Percentiles rank a stretch among this genome's conserved stretches.
Conservation (phyloP, 2,888 invertebrate genomes). For the Hirtodrosophila alboralis region DNA sequence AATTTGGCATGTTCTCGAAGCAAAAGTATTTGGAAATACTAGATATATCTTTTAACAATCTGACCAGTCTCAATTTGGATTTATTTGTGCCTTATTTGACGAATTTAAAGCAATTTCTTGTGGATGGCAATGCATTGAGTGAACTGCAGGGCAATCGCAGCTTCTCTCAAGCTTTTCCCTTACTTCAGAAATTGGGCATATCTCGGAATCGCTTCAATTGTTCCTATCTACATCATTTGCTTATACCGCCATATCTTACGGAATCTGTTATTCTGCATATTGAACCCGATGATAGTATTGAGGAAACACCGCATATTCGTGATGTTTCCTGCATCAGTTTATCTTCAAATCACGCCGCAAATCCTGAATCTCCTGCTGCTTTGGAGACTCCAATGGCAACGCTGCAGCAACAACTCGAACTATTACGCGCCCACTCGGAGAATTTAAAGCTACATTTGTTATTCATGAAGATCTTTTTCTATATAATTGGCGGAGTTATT, state of each 20-base stretch:
- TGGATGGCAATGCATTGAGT: conserved; percentile 81
- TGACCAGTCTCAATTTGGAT: conserved; percentile 84
- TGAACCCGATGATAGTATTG: conserved; percentile 73
- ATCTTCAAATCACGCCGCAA: conserved; percentile 22
- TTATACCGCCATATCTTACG: conserved; percentile 77
- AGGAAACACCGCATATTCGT: conserved; percentile 81
- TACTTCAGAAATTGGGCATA: conserved; percentile 79
- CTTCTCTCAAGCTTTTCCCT: conserved; percentile 79
- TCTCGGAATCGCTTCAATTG: conserved; percentile 83
- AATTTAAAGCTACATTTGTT: conserved; percentile 76
- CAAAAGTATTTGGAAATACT: conserved; percentile 84
- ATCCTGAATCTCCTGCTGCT: conserved; percentile 19
- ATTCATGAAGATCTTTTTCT: conserved; percentile 72
- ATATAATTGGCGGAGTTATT: conserved; percentile 53
- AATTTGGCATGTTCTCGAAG: conserved; percentile 83
- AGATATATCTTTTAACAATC: conserved; percentile 85
- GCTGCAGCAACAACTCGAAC: conserved; percentile 67
- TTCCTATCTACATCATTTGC: conserved; percentile 80
- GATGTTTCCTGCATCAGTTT: conserved; percentile 80
- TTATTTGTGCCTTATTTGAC: conserved; percentile 82
- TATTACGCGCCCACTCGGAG: conserved; percentile 69
- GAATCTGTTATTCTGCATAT: conserved; percentile 78
- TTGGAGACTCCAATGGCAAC: conserved; percentile 29
- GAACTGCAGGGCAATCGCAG: conserved; percentile 80
- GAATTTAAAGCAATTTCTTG: conserved; percentile 77